Percentiles rank a stretch among this genome's conserved stretches.
phyloP scores from a whole-genome alignment of 2,888 invertebrate species.

The Cyrtodaria siliqua region DNA sequence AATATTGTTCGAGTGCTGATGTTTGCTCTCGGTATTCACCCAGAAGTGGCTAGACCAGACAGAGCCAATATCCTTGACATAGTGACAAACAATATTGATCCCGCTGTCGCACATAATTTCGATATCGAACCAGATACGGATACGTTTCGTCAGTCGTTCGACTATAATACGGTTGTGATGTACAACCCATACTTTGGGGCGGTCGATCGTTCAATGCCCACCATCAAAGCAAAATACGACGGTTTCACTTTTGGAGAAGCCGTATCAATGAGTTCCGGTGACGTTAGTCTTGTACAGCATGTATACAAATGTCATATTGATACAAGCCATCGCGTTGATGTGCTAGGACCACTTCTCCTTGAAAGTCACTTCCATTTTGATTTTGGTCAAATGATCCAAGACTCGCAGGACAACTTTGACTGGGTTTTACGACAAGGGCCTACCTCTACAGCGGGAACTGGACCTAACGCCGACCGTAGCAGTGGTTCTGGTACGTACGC shows the following conservation, averaged over 20 bases:
- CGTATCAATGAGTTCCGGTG: constrained; percentile 58
- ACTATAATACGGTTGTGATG: constrained; percentile 63
- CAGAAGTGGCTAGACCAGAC: constrained; percentile 59
- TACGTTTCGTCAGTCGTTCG: constrained; percentile 52
- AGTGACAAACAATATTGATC: constrained; percentile 50
- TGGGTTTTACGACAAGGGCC: constrained; percentile 49
- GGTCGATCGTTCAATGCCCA: constrained; percentile 56
- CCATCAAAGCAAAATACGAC: constrained; percentile 57
- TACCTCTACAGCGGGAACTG: constrained; percentile 43
- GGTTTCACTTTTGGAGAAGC: constrained; percentile 56
- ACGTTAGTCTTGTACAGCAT: constrained; percentile 56
- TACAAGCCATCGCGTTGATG: constrained; percentile 34
- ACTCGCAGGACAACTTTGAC: constrained; percentile 60
- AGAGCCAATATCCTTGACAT: constrained; percentile 56
- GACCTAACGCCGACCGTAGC: constrained; percentile 62
- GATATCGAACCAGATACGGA: constrained; percentile 28
- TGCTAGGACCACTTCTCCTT: constrained; percentile 22
- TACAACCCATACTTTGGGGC: constrained; percentile 61
- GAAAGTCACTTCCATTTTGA: constrained; percentile 63
- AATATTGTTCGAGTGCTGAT: constrained; percentile 56
- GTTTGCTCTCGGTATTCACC: constrained; percentile 55
- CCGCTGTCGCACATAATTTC: constrained; percentile 16
- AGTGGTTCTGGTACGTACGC: constrained; percentile 60
- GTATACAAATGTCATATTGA: constrained; percentile 62
- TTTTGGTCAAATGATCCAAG: constrained; percentile 54